Evolutionary conservation across 2,888 invertebrate genomes (phyloP).

Genomic region (Apodemia mormo): DNA sequence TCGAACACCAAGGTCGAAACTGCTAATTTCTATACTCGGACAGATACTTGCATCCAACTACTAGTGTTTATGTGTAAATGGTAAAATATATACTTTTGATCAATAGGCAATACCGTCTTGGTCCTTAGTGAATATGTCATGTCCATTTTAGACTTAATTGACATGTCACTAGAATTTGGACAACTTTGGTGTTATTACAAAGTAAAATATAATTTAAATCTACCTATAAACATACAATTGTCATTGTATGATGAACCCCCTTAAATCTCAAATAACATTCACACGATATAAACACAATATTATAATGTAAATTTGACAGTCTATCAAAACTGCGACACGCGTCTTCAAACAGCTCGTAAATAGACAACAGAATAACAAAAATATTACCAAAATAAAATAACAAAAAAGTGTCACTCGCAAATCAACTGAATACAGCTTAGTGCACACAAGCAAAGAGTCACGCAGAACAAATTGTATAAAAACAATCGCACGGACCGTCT

Average conservation of each 20-base stretch:
- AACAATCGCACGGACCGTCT: slow-evolving; percentile 68
- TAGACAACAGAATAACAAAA: slow-evolving; percentile 62
- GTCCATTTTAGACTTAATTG: too few relatives aligned
- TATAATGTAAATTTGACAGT: slow-evolving; percentile 77
- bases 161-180: too few relatives aligned
- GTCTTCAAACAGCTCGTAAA: slow-evolving; percentile 52
- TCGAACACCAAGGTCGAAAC: too few relatives aligned
- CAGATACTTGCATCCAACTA: too few relatives aligned
- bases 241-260: not conserved
- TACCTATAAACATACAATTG: not conserved
- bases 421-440: slow-evolving; percentile 69
- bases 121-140: too few relatives aligned
- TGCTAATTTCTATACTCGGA: too few relatives aligned
- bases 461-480: slow-evolving; percentile 73
- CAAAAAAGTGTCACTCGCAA: slow-evolving; percentile 73
- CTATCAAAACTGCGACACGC: slow-evolving; percentile 74
- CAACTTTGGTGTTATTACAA: too few relatives aligned
- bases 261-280: slow-evolving; percentile 45
- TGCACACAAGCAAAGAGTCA: slow-evolving; percentile 52
- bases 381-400: slow-evolving; percentile 49
- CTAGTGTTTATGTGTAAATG: too few relatives aligned
- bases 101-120: too few relatives aligned
- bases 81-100: too few relatives aligned
- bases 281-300: slow-evolving; percentile 56
- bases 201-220: too few relatives aligned